phyloP scores from a whole-genome alignment of 2,888 invertebrate genomes.

The Gymnoscelis rufifasciata region DNA sequence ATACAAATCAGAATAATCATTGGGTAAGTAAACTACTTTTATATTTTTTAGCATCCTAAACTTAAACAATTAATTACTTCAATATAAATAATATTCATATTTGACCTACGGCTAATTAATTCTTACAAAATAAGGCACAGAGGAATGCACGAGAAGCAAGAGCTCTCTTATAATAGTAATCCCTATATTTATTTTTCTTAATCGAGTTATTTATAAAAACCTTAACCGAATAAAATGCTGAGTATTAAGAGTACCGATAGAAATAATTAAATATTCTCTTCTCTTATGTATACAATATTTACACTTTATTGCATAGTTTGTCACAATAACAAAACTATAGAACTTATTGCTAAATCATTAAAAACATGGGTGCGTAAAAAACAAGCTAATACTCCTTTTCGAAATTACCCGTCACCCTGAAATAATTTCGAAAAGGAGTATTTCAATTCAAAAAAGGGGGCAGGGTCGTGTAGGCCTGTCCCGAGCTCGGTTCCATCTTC shows the following conservation, averaged over 20 bases:
- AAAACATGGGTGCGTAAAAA: conserved; percentile 12
- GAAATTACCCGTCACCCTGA: conserved; percentile 63
- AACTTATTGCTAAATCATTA: conserved; percentile 27
- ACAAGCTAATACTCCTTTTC: conserved; percentile 68
- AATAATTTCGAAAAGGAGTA: conserved; percentile 80
- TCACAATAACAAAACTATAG: conserved; percentile 2
- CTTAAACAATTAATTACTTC: no score
- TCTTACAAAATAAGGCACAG: conserved; percentile 57
- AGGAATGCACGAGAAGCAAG: conserved; percentile 65
- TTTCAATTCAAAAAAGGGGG: conserved; percentile 89
- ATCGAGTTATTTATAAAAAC: conserved; percentile 15
- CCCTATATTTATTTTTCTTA: conserved; percentile 3
- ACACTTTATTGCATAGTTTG: conserved; percentile 31
- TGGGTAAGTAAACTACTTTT: no score
- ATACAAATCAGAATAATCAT: no score
- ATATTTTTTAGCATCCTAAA: no score
- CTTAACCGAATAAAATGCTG: conserved; percentile 18
- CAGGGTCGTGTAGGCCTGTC: conserved; percentile 83
- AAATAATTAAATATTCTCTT: conserved; percentile 10
- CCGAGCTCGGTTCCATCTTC: conserved; percentile 76
- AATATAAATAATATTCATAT: no score
- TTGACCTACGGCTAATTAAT: no score
- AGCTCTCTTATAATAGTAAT: conserved; percentile 15
- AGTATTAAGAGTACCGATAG: conserved; percentile 18
- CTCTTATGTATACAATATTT: conserved; percentile 21